Base-by-base conservation (phyloP, 2,888 invertebrate species). In the Heliconius ethilla region DNA sequence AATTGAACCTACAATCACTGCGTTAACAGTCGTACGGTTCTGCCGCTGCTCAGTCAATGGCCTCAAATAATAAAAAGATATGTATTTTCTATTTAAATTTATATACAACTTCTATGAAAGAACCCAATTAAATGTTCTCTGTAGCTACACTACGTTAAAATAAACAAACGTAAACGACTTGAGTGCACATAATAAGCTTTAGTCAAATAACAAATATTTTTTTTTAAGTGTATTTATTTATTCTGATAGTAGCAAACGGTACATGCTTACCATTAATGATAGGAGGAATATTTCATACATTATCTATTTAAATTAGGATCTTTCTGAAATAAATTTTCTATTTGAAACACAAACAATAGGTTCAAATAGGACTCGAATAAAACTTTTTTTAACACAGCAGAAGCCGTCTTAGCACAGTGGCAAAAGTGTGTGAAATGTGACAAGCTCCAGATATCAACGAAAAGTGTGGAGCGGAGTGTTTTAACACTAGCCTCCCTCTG, bases 131-230 rank as follows among this genome's bases (percentile, higher is more conserved):
- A 0, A 51, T 51, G n/a, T n/a, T 11, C 59, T n/a, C 59, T 59
- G 18, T 51, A 59, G 59, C 11, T 59, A 59, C 59, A 59, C 59
- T 59, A 59, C n/a, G 59, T 59, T 59, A 3, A 59, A 22, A 59
- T 1, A 59, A 59, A 59, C n/a, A 59, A 59, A 59, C 11, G 10
- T 10, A 59, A 59, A 10, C 59, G 59, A n/a, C 59, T 59, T 59
- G 59, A 59, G n/a, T n/a, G 59, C 18, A 65, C 65, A 29, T 65
- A 65, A 65, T 65, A 27, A 65, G 29, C 65, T 29, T 65, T 9
- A 65, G 29, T 29, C 65, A 65, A 27, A 65, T 15, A 27, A 65
- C 29, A 65, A 65, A 65, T 3, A 59, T 59, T n/a, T 3, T n/a
- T n/a, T 9, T 59, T 59, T n/a, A 22, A 55, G 22, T 59, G 4